Conservation (phyloP, 1,140 invertebrate genomes). For the Andricus grossulariae region DNA sequence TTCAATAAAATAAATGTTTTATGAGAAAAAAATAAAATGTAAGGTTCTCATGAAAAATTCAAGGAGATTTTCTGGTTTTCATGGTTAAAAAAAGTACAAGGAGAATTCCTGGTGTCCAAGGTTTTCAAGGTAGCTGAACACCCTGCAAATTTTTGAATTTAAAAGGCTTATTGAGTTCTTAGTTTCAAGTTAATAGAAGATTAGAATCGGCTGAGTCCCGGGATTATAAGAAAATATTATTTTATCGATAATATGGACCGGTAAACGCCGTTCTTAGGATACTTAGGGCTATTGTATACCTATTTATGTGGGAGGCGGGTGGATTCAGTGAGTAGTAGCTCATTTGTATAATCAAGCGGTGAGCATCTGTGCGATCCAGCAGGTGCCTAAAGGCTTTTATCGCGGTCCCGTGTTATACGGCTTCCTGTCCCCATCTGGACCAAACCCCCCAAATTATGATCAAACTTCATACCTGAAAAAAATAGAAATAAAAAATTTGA, state of each 20-base stretch:
- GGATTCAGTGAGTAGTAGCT: slow-evolving; percentile 34
- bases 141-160: neutral
- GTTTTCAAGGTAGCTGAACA: too few relatives aligned
- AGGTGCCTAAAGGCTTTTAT: slow-evolving; percentile 58
- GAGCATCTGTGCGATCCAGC: slow-evolving; percentile 56
- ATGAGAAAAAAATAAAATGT: too few relatives aligned
- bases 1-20: too few relatives aligned
- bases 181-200: neutral
- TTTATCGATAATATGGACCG: neutral
- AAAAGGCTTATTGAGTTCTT: neutral
- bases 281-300: slow-evolving; percentile 17
- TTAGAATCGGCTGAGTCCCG: neutral
- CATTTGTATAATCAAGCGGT: slow-evolving; percentile 60
- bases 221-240: slow-evolving; percentile 8
- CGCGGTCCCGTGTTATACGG: slow-evolving; percentile 53
- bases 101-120: too few relatives aligned
- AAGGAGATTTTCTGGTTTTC: too few relatives aligned
- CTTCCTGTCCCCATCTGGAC: slow-evolving; percentile 60
- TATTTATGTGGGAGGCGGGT: slow-evolving; percentile 34
- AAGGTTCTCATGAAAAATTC: too few relatives aligned
- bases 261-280: neutral
- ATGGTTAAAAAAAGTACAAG: too few relatives aligned
- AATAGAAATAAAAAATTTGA: neutral
- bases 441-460: slow-evolving; percentile 36
- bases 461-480: slow-evolving; percentile 3